Evolutionary conservation across 2,113 vertebrate genomes (phyloP).

Genomic region (Acanthochromis polyacanthus): DNA sequence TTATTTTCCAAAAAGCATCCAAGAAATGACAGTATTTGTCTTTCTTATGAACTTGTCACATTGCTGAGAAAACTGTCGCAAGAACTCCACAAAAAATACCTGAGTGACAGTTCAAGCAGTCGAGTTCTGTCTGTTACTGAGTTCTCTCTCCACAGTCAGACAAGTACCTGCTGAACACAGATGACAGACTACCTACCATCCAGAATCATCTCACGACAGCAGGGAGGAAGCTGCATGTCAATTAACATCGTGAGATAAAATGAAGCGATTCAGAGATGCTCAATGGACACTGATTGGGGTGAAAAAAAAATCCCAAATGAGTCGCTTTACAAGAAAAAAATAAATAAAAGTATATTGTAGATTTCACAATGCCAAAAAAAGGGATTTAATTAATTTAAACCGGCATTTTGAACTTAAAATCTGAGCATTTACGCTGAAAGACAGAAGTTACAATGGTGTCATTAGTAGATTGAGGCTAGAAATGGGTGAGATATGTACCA

Average conservation of each 20-base stretch:
- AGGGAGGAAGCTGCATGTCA: neutral
- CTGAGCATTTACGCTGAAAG: conserved; percentile 12
- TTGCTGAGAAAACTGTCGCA: neutral
- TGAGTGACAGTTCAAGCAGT: conserved; percentile 48
- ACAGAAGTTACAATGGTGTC: neutral
- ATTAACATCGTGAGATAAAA: conserved; percentile 12
- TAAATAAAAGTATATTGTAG: neutral
- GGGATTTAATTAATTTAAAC: conserved; percentile 25
- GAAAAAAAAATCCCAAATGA: conserved; percentile 4
- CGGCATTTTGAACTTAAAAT: conserved; percentile 33
- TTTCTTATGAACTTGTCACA: conserved; percentile 1
- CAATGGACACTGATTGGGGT: conserved; percentile 11
- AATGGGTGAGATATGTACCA: conserved; percentile 15
- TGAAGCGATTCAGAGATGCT: conserved; percentile 1
- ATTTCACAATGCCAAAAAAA: conserved; percentile 3
- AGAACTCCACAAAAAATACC: neutral
- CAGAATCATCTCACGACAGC: conserved; percentile 6
- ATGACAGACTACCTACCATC: conserved; percentile 14
- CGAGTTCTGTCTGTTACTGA: conserved; percentile 1
- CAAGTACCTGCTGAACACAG: conserved; percentile 42
- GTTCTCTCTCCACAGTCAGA: conserved; percentile 12
- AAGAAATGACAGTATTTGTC: neutral
- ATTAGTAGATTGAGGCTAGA: conserved; percentile 30
- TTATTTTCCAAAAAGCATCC: neutral
- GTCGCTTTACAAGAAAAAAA: neutral